Base-by-base conservation (phyloP, 1,140 invertebrate genomes). In the Mesaphorura yosii region DNA sequence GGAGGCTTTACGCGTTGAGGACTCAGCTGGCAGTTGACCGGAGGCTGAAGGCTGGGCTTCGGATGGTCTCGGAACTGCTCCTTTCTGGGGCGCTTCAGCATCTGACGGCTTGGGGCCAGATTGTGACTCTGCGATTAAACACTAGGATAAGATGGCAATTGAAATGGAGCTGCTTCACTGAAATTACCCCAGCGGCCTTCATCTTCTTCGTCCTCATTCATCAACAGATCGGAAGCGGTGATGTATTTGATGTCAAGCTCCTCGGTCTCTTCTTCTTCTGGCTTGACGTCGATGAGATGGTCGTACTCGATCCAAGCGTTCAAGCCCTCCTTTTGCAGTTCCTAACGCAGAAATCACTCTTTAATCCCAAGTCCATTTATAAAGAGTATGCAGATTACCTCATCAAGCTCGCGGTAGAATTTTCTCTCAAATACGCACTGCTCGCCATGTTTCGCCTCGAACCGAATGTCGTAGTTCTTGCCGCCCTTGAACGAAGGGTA, bases 291-390 rank as follows among this genome's bases (percentile, higher is more conserved):
- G 7, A 28, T 6, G 22, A 7, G 40, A 15, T 41, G 25, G 4
- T 47, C 39, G 15, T 20, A 40, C 22, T 51, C 48, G 7, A 42
- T 23, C 31, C 37, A 56, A 4, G 54, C 54, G 14, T 56, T 42
- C 10, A 56, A n/a, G 5, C 54, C 54, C 25, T 56, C 44, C 42
- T 41, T 17, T n/a, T 25, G 22, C 20, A 51, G 38, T 48, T 56
- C 53, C 53, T 55, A 26, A 17, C 14, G 20, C 29, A 20, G 39
- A 20, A 34, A 38, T 34, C 31, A n/a, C 42, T n/a, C 6, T 45
- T 6, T 15, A 29, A 26, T n/a, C 7, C 5, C 23, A 7, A 28
- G 26, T 45, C n/a, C 27, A 27, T 22, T 47, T 23, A 37, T 14
- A 44, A 52, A 17, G 20, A 4, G 22, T 51, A 31, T 15, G 17